These are phyloP conservation scores for Drosophila pegasa DNA, from an alignment of 2,888 invertebrate species.

Conservation along the genomic window DNA sequence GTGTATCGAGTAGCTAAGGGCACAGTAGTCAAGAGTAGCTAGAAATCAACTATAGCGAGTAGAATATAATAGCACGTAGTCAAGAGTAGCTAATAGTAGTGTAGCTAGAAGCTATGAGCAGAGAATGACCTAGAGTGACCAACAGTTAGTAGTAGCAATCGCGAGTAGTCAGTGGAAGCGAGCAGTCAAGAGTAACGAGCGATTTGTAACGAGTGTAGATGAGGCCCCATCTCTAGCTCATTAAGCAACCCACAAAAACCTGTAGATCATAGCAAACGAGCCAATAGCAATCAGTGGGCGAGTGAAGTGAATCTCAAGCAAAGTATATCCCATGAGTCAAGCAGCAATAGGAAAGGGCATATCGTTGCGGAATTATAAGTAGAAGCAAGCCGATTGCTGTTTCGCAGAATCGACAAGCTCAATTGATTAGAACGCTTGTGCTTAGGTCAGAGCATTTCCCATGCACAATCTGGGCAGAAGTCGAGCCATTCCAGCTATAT, in stretches of 20 bases:
- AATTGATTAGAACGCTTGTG: constrained; percentile 19
- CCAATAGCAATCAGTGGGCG: background rate
- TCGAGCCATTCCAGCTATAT: constrained; percentile 3
- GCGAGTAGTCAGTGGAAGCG: background rate
- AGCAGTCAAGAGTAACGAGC: background rate
- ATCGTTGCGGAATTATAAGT: background rate
- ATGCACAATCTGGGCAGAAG: constrained; percentile 14
- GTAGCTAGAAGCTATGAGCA: too few relatives aligned
- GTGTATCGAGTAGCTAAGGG: too few relatives aligned
- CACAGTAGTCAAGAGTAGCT: background rate
- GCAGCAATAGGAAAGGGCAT: background rate
- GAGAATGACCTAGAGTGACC: too few relatives aligned
- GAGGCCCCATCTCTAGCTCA: background rate
- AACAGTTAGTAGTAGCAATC: too few relatives aligned
- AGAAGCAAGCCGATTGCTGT: background rate
- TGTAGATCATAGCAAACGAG: background rate
- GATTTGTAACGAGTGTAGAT: background rate
- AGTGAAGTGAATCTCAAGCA: background rate
- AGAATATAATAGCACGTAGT: too few relatives aligned
- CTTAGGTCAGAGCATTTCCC: constrained; percentile 16
- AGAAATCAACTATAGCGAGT: background rate
- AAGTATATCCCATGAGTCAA: background rate
- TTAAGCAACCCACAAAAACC: background rate
- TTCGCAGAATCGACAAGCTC: constrained; percentile 18
- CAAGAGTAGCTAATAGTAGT: too few relatives aligned